These are phyloP conservation scores for Peromyscus aztecus DNA, from an alignment of 2,797 vertebrate species.

Conservation along the genomic window DNA sequence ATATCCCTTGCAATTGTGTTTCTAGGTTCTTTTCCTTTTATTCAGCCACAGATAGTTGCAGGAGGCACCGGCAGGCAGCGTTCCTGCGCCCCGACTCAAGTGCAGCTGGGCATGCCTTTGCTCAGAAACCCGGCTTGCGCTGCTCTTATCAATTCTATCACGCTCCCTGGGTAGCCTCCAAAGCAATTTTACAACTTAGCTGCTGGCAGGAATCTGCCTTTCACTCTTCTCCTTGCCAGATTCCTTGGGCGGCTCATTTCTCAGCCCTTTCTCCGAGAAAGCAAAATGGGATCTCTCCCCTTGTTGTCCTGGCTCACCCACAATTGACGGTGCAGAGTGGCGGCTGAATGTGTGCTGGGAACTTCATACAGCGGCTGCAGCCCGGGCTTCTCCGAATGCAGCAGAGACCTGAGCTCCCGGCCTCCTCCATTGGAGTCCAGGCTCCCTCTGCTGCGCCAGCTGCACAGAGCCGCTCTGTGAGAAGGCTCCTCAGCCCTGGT, in stretches of 20 bases:
- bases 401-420: constrained; percentile 79
- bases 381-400: constrained; percentile 83
- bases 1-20: constrained; percentile 79
- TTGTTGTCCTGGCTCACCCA: constrained; percentile 71
- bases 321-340: constrained; percentile 72
- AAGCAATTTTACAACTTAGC: constrained; percentile 85
- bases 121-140: constrained; percentile 85
- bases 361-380: constrained; percentile 83
- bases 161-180: constrained; percentile 85
- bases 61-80: constrained; percentile 87
- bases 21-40: constrained; percentile 80
- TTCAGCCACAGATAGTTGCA: constrained; percentile 84
- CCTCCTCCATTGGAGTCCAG: constrained; percentile 72
- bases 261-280: constrained; percentile 71
- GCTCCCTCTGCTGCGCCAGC: constrained; percentile 79
- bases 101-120: constrained; percentile 87
- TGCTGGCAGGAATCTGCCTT: constrained; percentile 82
- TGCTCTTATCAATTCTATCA: constrained; percentile 87
- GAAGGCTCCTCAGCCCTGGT: not conserved
- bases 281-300: constrained; percentile 72
- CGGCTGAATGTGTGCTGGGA: constrained; percentile 74
- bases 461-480: constrained; percentile 77
- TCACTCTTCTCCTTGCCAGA: constrained; percentile 76
- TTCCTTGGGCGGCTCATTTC: constrained; percentile 81
- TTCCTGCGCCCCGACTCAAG: constrained; percentile 89